These are phyloP conservation scores for Drosophila vallismaia DNA, from an alignment of 2,888 invertebrate species.

Conservation along the genomic window DNA sequence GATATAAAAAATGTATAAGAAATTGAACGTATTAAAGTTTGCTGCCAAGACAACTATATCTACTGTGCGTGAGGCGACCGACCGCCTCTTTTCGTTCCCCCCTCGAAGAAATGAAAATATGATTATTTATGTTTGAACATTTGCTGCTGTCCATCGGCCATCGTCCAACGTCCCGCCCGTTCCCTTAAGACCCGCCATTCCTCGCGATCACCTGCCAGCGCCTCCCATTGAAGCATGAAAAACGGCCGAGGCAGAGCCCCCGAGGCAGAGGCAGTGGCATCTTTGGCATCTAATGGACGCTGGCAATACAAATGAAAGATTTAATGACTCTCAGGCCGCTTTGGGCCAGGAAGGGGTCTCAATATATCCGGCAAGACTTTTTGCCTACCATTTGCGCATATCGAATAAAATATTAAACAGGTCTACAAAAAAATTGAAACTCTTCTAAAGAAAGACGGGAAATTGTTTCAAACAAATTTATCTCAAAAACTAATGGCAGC, in stretches of 20 bases:
- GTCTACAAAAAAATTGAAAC: not conserved
- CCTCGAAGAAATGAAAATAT: constrained; percentile 30
- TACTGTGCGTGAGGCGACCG: constrained; percentile 21
- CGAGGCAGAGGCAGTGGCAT: constrained; percentile 30
- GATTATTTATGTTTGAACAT: constrained; percentile 77
- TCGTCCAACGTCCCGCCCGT: constrained; percentile 25
- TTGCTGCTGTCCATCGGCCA: constrained; percentile 70
- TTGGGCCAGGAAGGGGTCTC: constrained; percentile 47
- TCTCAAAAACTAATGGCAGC: too few relatives aligned
- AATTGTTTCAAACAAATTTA: too few relatives aligned
- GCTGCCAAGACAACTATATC: constrained; percentile 58
- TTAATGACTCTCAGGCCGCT: constrained; percentile 70
- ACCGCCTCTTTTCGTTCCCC: constrained; percentile 5
- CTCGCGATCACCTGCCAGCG: constrained; percentile 56
- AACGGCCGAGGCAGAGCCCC: constrained; percentile 19
- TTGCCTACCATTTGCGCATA: constrained; percentile 44
- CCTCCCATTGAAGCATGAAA: constrained; percentile 70
- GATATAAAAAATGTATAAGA: constrained; percentile 38
- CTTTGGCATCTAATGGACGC: constrained; percentile 72
- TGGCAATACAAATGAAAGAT: constrained; percentile 78
- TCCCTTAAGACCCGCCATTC: not conserved
- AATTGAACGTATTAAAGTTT: constrained; percentile 54
- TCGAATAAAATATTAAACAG: constrained; percentile 33
- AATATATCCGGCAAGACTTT: constrained; percentile 65
- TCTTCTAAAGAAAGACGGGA: not conserved